Conservation (phyloP, 1,140 invertebrate genomes). For the Acromyrmex heyeri region DNA sequence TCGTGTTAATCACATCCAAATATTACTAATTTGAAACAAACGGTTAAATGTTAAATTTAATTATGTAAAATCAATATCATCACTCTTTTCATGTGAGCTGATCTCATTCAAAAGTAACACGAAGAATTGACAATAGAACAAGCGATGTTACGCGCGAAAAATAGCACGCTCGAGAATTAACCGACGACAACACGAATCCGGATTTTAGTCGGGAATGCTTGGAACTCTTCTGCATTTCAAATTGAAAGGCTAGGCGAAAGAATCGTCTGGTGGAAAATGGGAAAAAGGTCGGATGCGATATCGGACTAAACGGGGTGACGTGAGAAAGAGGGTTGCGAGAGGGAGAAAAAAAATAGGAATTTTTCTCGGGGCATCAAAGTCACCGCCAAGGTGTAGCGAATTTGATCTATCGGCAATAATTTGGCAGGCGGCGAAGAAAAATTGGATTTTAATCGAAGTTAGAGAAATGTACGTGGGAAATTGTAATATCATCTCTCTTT, state of each 20-base stretch:
- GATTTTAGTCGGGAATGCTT: slow-evolving; percentile 55
- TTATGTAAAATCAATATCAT: not conserved
- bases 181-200: slow-evolving; percentile 54
- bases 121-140: slow-evolving; percentile 6
- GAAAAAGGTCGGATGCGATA: slow-evolving; percentile 52
- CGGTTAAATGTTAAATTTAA: slow-evolving; percentile 5
- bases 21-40: not conserved
- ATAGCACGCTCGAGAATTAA: slow-evolving; percentile 53
- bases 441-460: slow-evolving; percentile 59
- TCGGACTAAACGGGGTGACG: slow-evolving; percentile 40
- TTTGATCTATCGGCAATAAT: slow-evolving; percentile 42
- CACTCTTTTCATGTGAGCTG: not conserved
- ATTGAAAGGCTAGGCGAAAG: slow-evolving; percentile 61
- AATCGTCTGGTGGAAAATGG: slow-evolving; percentile 65
- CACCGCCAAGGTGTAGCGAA: slow-evolving; percentile 10
- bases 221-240: slow-evolving; percentile 62
- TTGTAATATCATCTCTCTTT: slow-evolving; percentile 3
- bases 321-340: slow-evolving; percentile 21
- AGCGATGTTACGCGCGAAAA: slow-evolving; percentile 22
- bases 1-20: not conserved
- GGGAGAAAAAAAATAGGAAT: slow-evolving; percentile 49
- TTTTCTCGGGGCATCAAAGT: slow-evolving; percentile 56
- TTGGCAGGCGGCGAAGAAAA: not conserved
- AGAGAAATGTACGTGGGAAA: not conserved
- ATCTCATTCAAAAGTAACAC: not conserved